These are phyloP conservation scores for Neomorphus geoffroyi DNA, from an alignment of 2,797 vertebrate species.

Conservation along the genomic window DNA sequence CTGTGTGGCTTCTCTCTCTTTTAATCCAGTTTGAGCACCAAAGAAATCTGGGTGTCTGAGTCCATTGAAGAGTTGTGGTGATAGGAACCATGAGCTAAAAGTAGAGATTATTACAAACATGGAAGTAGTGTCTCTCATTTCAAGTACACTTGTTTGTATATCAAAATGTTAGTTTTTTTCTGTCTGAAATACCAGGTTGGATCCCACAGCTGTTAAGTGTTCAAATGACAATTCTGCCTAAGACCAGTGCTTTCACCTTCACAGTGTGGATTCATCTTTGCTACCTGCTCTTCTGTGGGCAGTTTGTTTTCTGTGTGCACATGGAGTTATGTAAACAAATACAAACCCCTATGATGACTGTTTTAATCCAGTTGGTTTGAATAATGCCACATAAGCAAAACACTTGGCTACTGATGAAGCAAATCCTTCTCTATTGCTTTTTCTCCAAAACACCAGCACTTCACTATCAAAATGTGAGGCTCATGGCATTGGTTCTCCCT, in stretches of 20 bases:
- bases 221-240: neutral
- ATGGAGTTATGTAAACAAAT: neutral
- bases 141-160: neutral
- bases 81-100: neutral
- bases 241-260: neutral
- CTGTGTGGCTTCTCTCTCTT: neutral
- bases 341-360: neutral
- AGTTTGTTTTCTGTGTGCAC: neutral
- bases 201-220: neutral
- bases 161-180: neutral
- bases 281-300: neutral
- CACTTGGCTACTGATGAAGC: neutral
- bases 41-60: neutral
- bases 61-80: neutral
- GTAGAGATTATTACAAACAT: neutral
- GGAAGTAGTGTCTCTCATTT: neutral
- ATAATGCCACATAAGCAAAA: neutral
- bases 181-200: neutral
- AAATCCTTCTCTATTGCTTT: neutral
- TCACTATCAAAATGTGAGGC: neutral
- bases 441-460: neutral
- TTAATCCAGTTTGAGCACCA: neutral
- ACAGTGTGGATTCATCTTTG: neutral
- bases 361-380: neutral
- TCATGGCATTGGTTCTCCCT: neutral